Conservation (phyloP, 2,888 invertebrate genomes). For the Euplagia quadripunctaria region DNA sequence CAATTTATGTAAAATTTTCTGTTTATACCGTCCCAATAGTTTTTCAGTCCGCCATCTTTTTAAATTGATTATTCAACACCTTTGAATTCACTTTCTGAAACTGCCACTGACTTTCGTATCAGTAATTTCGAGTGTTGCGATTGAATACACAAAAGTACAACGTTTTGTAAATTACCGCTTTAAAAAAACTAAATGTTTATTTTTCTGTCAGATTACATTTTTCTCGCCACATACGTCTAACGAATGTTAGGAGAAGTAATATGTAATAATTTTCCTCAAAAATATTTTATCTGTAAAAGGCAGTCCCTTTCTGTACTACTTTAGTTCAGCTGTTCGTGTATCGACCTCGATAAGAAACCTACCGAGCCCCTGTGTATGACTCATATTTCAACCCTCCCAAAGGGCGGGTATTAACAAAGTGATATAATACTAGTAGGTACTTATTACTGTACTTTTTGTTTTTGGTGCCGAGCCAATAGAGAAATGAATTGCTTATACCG, state of each 20-base stretch:
- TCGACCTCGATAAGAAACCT: not conserved
- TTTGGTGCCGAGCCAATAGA: not conserved
- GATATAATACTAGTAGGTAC: not conserved
- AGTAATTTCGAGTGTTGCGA: not conserved
- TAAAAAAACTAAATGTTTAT: not conserved
- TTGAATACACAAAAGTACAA: no score
- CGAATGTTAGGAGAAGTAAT: not conserved
- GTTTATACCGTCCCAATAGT: conserved; percentile 18
- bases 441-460: not conserved
- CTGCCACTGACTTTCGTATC: not conserved
- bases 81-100: not conserved
- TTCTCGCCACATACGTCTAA: not conserved
- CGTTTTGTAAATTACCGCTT: no score
- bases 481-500: not conserved
- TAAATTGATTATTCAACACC: not conserved
- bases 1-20: conserved; percentile 29
- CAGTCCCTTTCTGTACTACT: not conserved
- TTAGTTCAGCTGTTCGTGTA: not conserved
- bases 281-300: not conserved
- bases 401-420: not conserved
- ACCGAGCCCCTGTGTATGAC: not conserved
- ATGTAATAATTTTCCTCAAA: not conserved
- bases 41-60: not conserved
- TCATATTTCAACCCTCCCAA: not conserved
- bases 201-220: not conserved